A percentile compares a stretch with the other conserved stretches of the same genome.
phyloP scores from a whole-genome alignment of 1,140 invertebrate species.

The Teleogryllus occipitalis region DNA sequence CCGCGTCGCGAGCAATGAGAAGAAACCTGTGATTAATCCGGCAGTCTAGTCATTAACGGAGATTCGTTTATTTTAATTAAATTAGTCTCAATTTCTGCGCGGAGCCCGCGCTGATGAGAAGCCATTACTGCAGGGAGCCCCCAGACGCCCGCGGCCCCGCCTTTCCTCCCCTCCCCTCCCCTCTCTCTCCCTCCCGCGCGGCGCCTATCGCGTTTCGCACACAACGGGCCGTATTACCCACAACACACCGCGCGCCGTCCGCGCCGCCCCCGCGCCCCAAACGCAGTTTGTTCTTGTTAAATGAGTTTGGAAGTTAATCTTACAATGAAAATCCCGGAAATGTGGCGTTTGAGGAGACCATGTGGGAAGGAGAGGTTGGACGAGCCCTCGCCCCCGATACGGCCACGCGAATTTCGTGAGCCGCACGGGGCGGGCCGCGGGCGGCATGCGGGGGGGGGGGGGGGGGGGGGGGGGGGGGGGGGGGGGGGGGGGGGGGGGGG shows the following conservation, averaged over 20 bases:
- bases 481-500: too few species aligned
- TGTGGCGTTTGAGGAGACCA: background rate
- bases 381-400: too few species aligned
- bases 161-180: background rate
- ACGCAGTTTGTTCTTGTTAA: background rate
- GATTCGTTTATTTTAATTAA: constrained; percentile 6
- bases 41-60: background rate
- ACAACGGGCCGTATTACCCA: background rate
- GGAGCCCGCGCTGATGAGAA: background rate
- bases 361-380: background rate
- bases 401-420: too few species aligned
- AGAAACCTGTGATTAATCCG: background rate
- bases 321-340: background rate
- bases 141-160: background rate
- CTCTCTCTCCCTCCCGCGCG: background rate
- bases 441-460: too few species aligned
- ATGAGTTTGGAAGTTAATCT: constrained; percentile 5
- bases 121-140: background rate
- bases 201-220: background rate
- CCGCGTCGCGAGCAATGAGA: background rate
- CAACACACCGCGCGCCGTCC: background rate
- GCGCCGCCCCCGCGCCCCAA: background rate
- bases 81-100: constrained; percentile 4
- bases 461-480: too few species aligned
- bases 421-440: too few species aligned